Conservation (phyloP, 2,888 invertebrate species). For the Hypena proboscidalis region DNA sequence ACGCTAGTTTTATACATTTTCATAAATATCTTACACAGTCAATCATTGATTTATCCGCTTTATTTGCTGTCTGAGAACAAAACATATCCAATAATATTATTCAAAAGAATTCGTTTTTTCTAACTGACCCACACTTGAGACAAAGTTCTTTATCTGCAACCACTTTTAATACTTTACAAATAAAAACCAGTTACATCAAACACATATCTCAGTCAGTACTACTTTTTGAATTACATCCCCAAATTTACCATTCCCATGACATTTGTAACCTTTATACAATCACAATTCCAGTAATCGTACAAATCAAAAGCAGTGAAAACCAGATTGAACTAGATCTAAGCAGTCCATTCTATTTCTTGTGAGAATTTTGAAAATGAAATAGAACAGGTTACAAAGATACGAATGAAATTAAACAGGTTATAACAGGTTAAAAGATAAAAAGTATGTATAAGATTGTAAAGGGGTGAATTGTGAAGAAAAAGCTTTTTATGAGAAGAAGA, state of each 20-base stretch:
- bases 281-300: conserved; percentile 38
- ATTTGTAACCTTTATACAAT: conserved; percentile 36
- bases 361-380: conserved; percentile 36
- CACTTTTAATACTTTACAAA: no score
- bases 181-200: no score
- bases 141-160: no score
- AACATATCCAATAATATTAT: no score
- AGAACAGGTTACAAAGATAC: conserved; percentile 36
- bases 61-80: no score
- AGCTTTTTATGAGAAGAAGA: not conserved
- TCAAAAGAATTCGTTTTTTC: no score
- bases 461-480: not conserved
- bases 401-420: conserved; percentile 44
- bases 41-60: no score
- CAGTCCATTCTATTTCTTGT: conserved; percentile 34
- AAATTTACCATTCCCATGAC: conserved; percentile 43
- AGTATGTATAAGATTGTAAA: not conserved
- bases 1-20: no score
- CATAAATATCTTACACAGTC: no score
- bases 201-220: no score
- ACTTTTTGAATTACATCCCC: no score
- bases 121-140: no score
- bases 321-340: conserved; percentile 43
- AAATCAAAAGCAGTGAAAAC: conserved; percentile 38
- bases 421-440: conserved; percentile 11